phyloP scores from a whole-genome alignment of 1,140 invertebrate genomes.

The Octopus sinensis region DNA sequence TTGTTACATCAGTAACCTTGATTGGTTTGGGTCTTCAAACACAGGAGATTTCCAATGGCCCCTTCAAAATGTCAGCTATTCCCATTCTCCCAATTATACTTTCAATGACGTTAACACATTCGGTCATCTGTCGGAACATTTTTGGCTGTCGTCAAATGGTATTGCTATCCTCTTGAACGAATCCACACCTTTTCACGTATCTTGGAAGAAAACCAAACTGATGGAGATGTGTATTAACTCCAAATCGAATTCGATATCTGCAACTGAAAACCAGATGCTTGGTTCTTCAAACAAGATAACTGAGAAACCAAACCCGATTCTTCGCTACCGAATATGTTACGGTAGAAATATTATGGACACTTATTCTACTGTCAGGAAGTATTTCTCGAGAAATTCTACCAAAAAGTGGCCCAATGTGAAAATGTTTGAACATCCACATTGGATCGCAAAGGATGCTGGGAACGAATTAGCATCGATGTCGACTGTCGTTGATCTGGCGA shows the following conservation, averaged over 20 bases:
- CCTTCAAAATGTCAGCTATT: conserved; percentile 20
- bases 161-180: conserved; percentile 46
- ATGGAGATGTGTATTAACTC: conserved; percentile 32
- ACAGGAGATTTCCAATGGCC: conserved; percentile 34
- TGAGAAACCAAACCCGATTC: conserved; percentile 1
- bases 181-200: conserved; percentile 42
- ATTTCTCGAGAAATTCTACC: not conserved
- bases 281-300: conserved; percentile 29
- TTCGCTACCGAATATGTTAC: conserved; percentile 48
- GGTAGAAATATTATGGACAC: conserved; percentile 29
- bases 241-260: not conserved
- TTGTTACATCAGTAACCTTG: conserved; percentile 40
- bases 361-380: not conserved
- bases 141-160: conserved; percentile 53
- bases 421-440: conserved; percentile 30
- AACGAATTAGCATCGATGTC: conserved; percentile 22
- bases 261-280: conserved; percentile 32
- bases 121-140: conserved; percentile 41
- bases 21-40: conserved; percentile 48
- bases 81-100: conserved; percentile 22
- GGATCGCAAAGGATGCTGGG: conserved; percentile 30
- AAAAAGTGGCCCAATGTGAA: conserved; percentile 20
- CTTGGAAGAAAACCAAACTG: conserved; percentile 34
- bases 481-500: conserved; percentile 22
- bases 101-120: conserved; percentile 38